Evolutionary conservation across 2,888 invertebrate genomes (phyloP).

Genomic region (Tricholauxania praeusta): DNA sequence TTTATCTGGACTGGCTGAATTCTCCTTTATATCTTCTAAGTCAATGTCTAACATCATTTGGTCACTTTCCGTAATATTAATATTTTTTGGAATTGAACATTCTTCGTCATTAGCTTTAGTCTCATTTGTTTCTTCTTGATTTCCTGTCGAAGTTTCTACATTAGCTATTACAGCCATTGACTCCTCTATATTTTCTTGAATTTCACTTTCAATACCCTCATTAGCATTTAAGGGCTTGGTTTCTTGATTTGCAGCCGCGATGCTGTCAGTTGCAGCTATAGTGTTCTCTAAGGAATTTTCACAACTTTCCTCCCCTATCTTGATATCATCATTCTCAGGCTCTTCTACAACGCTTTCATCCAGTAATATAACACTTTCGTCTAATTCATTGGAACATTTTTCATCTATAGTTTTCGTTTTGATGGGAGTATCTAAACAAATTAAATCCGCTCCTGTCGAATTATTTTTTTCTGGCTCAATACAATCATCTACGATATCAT

Average conservation of each 20-base stretch:
- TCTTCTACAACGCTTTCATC: conserved; percentile 22
- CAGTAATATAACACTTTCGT: conserved; percentile 22
- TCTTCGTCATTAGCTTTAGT: neutral
- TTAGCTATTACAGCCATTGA: conserved; percentile 29
- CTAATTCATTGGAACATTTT: neutral
- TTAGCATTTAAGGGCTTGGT: conserved; percentile 5
- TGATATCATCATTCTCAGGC: conserved; percentile 7
- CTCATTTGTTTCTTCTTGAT: neutral
- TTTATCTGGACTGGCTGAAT: neutral
- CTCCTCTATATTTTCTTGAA: neutral
- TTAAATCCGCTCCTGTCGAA: no score
- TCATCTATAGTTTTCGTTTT: neutral
- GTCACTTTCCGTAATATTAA: conserved; percentile 30
- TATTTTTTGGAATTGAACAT: conserved; percentile 1
- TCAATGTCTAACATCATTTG: conserved; percentile 40
- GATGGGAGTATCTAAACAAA: neutral
- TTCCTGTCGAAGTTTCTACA: neutral
- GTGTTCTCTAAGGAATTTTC: neutral
- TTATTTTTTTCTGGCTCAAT: conserved; percentile 43
- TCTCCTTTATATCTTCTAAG: conserved; percentile 25
- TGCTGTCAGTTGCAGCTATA: neutral
- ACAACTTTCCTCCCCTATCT: neutral
- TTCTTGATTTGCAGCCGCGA: neutral
- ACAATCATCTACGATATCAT: conserved; percentile 55
- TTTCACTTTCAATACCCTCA: neutral